Base-by-base conservation (phyloP, 2,888 invertebrate genomes). In the Pterobdella sp. region DNA sequence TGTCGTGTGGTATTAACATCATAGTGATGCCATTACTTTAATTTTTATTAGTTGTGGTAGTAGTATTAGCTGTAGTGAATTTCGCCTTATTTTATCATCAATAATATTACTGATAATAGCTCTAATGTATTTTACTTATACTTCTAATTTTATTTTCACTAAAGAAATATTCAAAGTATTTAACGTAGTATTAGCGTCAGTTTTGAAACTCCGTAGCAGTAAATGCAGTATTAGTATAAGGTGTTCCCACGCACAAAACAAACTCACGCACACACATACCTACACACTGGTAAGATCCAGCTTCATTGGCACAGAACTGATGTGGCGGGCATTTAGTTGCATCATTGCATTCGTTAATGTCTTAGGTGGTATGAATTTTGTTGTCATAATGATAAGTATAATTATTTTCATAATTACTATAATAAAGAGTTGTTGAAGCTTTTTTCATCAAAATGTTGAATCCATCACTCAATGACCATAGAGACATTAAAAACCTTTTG, bases 271-370 rank as follows among this genome's bases (percentile, higher is more conserved):
- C 3, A 3, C 29, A 36, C 68, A 4, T 35, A 69, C 69, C 69
- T 31, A 49, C 10, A n/a, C 69, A 69, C 49, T 69, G 22, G 34
- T 49, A 69, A 4, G 29, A 32, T 7, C 69, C 69, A n/a, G 42
- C 69, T 29, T n/a, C 7, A n/a, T 69, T 69, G 49, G 22, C 3
- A 34, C 69, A 69, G 52, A 3, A 69, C 32, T 69, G 32, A 29
- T 34, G 31, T 0, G 42, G 32, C n/a, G 69, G 7, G 26, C 69
- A 69, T 31, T 32, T 69, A 26, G 49, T 10, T 22, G 22, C 26
- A 1, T 42, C 69, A 22, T 26, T 52, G 52, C 69, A 69, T 26
- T 69, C 69, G 31, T 69, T 26, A 4, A 69, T 34, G 32, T 69
- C 69, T 69, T 3, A 7, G 35, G 35, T n/a, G 14, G 34, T 26